These are phyloP conservation scores for Paradisaea rubra DNA, from an alignment of 2,113 vertebrate genomes.

Conservation along the genomic window DNA sequence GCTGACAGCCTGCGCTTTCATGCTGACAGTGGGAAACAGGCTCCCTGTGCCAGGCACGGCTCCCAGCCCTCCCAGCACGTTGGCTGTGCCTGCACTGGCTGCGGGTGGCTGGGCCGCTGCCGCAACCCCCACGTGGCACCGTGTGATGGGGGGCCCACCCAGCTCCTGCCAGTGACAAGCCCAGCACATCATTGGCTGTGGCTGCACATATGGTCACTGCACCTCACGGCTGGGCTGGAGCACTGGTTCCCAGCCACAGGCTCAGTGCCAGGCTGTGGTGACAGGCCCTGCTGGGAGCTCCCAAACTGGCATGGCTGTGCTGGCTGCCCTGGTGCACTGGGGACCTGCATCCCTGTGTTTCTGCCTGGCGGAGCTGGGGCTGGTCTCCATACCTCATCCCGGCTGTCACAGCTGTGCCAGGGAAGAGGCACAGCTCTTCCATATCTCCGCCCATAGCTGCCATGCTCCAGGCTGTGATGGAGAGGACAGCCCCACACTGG, in stretches of 20 bases:
- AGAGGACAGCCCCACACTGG: fast-evolving
- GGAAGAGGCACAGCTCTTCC: neutral
- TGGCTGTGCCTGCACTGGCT: neutral
- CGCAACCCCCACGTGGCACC: neutral
- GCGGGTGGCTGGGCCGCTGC: neutral
- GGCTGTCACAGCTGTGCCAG: neutral
- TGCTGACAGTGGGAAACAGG: neutral
- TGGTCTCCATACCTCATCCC: fast-evolving
- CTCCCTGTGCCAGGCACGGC: neutral
- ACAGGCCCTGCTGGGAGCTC: neutral
- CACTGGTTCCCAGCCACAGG: neutral
- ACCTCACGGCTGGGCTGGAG: fast-evolving
- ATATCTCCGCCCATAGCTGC: fast-evolving
- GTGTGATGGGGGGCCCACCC: fast-evolving
- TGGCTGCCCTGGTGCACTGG: neutral
- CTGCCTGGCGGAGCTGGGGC: neutral
- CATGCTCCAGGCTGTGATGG: fast-evolving
- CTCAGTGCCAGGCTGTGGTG: neutral
- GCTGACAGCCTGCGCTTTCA: fast-evolving
- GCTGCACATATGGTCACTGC: fast-evolving
- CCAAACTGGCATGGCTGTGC: fast-evolving
- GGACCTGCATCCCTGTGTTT: fast-evolving
- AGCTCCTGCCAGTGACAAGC: neutral
- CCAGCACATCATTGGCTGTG: fast-evolving
- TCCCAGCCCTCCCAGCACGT: fast-evolving